These are phyloP conservation scores for Halcyon malimbica DNA, from an alignment of 2,113 vertebrate species.

Conservation along the genomic window DNA sequence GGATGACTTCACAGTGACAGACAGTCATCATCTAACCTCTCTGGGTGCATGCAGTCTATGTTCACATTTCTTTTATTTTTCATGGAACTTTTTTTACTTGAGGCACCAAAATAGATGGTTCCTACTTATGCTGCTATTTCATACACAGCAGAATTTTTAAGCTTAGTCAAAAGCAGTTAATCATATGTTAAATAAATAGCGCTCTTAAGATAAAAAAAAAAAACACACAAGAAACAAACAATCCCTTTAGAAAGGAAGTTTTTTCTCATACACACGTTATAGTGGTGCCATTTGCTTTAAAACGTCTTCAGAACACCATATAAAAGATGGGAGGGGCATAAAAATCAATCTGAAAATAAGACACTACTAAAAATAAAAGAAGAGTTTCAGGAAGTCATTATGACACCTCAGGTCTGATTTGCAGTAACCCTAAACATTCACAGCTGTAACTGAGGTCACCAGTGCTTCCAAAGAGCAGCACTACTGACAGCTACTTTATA, in stretches of 20 bases:
- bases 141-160: background rate
- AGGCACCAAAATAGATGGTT: background rate
- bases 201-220: background rate
- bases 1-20: background rate
- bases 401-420: background rate
- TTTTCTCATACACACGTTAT: background rate
- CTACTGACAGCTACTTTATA: background rate
- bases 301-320: background rate
- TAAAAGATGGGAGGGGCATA: background rate
- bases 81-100: background rate
- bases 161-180: background rate
- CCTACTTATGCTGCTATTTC: background rate
- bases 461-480: background rate
- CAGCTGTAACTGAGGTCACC: background rate
- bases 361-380: background rate
- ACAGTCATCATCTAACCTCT: background rate
- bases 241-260: background rate
- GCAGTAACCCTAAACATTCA: background rate
- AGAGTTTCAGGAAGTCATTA: background rate
- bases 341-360: background rate
- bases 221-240: no score
- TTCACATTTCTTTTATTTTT: background rate
- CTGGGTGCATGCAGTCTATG: rapidly evolving
- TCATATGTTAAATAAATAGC: background rate
- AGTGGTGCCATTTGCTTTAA: background rate